Evolutionary conservation across 2,113 vertebrate genomes (phyloP).

Genomic region (Barnardius zonarius): DNA sequence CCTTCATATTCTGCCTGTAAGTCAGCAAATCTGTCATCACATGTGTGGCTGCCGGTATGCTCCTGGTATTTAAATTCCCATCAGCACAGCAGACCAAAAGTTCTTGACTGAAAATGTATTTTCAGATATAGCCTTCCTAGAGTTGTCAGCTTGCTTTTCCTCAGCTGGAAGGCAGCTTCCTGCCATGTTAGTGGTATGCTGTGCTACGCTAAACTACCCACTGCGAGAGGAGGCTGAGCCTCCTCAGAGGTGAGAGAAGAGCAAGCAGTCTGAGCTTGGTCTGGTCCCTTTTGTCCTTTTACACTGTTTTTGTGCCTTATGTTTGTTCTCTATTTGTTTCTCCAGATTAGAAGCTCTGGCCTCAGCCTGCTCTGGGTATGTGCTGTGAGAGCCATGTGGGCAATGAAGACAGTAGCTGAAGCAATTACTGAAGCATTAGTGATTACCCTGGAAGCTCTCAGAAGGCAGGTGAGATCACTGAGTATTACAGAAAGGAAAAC

Average conservation of each 20-base stretch:
- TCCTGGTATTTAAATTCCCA: neutral
- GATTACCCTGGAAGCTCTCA: slow-evolving; percentile 11
- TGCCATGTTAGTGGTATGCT: neutral
- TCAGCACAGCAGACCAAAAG: neutral
- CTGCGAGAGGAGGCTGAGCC: neutral
- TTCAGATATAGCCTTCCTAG: neutral
- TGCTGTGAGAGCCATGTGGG: neutral
- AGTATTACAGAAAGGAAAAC: neutral
- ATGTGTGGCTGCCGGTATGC: neutral
- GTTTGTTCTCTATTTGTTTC: neutral
- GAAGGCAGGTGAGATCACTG: slow-evolving; percentile 21
- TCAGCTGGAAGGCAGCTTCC: neutral
- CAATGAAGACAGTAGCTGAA: neutral
- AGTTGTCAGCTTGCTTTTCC: neutral
- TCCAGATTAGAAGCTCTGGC: neutral
- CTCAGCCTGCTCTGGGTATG: neutral
- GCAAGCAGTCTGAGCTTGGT: neutral
- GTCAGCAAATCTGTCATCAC: neutral
- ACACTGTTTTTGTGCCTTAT: neutral
- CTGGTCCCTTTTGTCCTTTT: neutral
- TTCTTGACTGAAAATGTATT: neutral
- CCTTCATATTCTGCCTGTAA: neutral
- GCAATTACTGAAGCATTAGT: slow-evolving; percentile 19
- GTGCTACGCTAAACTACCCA: neutral
- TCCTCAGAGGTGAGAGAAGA: neutral